Conservation (phyloP, 2,888 invertebrate species). For the Tyria jacobaeae region DNA sequence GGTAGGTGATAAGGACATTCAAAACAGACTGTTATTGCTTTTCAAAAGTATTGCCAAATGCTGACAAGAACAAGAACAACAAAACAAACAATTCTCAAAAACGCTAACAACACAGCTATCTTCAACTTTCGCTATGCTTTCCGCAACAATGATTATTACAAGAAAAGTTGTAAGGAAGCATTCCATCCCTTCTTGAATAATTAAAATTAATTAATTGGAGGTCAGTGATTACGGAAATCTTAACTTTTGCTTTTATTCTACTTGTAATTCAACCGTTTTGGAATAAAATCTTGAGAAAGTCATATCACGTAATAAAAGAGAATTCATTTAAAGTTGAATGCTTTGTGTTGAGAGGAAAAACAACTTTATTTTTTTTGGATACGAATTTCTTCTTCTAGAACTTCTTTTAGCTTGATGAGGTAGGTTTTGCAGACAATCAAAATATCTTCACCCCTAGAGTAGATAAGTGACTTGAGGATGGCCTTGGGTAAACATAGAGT, state of each 20-base stretch:
- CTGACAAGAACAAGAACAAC: constrained; percentile 1
- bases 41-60: constrained; percentile 1
- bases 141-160: constrained; percentile 37
- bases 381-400: neutral
- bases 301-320: constrained; percentile 5
- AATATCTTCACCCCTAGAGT: neutral
- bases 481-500: too few relatives aligned
- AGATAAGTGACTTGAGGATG: too few relatives aligned
- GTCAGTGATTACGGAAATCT: constrained; percentile 33
- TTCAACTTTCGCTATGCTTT: constrained; percentile 30
- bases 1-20: neutral
- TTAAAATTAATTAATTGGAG: constrained; percentile 52
- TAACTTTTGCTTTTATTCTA: constrained; percentile 32
- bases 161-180: constrained; percentile 55
- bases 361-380: neutral
- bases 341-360: neutral
- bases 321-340: neutral
- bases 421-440: too few relatives aligned
- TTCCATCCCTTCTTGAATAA: constrained; percentile 50
- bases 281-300: constrained; percentile 10
- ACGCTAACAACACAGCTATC: constrained; percentile 22
- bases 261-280: constrained; percentile 21
- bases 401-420: too few relatives aligned
- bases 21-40: neutral
- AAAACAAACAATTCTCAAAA: constrained; percentile 22